Base-by-base conservation (phyloP, 1,140 invertebrate species). In the Eriosoma lanigerum region DNA sequence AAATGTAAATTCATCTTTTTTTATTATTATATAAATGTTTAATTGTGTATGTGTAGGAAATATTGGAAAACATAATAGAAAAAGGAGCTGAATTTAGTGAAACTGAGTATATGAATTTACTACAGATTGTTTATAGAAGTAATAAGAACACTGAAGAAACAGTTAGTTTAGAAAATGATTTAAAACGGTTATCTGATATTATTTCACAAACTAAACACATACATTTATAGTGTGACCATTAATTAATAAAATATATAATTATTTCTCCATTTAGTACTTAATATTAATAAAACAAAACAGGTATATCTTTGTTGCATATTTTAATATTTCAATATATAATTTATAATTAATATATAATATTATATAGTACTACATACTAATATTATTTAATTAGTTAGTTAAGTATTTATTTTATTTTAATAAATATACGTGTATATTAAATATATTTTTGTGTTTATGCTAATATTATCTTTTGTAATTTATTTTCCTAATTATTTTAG, bases 31-130 rank as follows among this genome's bases (percentile, higher is more conserved):
- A n/a, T n/a, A n/a, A n/a, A n/a, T n/a, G n/a, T n/a, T n/a, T n/a
- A n/a, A n/a, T n/a, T n/a, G 58, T 44, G 13, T 50, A 60, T 82
- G 85, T 85, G 5, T 86, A 96, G 92, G 94, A 96, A 86, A 93
- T 98, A 84, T 88, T 98, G 46, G 91, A 91, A 83, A 87, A 88
- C 29, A 90, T 96, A 8, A 86, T 94, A 54, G 94, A 96, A 84
- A 90, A 92, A 83, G 94, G 94, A 19, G 90, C 93, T 0, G 89
- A 92, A 84, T 96, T 95, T 86, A 91, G 92, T 2, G 92, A 94
- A 85, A 86, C 94, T 83, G 94, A 96, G 85, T 94, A 96, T 85
- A 90, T 94, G 84, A 94, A 94, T 86, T 93, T 92, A 19, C 89
- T 96, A 82, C 92, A 94, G 83, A 87, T 95, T 48, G 86, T 92